Evolutionary conservation across 1,140 invertebrate species (phyloP).

Genomic region (Neoseiulus cucumeris): DNA sequence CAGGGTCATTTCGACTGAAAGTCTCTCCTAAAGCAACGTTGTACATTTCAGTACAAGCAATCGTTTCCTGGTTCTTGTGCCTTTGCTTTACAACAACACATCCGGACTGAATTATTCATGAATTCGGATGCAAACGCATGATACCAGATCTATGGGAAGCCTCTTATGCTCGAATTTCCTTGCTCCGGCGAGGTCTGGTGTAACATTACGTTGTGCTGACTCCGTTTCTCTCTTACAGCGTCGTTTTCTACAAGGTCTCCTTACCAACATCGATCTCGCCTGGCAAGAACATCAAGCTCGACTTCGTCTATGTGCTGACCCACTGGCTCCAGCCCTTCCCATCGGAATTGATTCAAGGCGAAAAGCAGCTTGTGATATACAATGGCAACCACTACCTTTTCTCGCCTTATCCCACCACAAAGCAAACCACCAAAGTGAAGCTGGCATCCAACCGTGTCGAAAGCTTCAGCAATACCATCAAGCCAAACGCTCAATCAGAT

Average conservation of each 20-base stretch:
- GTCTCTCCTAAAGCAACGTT: too few species aligned
- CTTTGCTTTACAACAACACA: too few species aligned
- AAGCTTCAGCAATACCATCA: constrained; percentile 55
- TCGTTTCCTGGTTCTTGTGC: too few species aligned
- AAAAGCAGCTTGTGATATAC: constrained; percentile 77
- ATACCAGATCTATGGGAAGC: background rate
- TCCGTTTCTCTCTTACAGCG: constrained; percentile 14
- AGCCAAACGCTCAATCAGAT: constrained; percentile 57
- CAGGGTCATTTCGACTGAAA: too few species aligned
- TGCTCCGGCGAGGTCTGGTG: constrained; percentile 15
- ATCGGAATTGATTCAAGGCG: constrained; percentile 62
- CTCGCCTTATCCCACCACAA: constrained; percentile 52
- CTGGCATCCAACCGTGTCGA: constrained; percentile 51
- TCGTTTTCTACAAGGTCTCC: constrained; percentile 18
- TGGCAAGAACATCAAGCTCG: constrained; percentile 29
- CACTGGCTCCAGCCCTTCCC: constrained; percentile 62
- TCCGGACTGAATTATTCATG: too few species aligned
- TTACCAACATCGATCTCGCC: constrained; percentile 24
- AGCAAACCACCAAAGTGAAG: constrained; percentile 59
- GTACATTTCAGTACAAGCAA: too few species aligned
- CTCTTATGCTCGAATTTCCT: background rate
- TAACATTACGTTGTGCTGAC: background rate
- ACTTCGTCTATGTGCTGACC: constrained; percentile 51
- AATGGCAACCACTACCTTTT: constrained; percentile 62
- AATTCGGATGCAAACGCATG: too few species aligned